Evolutionary conservation across 2,888 invertebrate species (phyloP), one percentile per base, ranked within the genome.

Genomic region (Trissoscelio sp.): DNA sequence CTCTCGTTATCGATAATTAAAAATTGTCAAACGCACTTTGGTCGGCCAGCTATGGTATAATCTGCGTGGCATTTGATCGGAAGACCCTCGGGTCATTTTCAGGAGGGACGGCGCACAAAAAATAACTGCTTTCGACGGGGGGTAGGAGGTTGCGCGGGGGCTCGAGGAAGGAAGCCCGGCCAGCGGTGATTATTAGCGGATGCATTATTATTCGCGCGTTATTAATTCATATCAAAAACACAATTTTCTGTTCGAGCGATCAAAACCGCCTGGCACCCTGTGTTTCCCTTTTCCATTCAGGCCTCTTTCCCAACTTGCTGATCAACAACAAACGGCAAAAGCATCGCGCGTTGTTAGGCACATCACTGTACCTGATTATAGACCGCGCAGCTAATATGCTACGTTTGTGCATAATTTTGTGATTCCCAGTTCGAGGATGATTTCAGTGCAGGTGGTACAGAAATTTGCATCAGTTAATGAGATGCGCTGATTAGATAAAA

Each of bases 231-330:
- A 88, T 88, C 85, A 87, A 88, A 89, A 90, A 89, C 87, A 88
- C 87, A 90, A 91, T 91, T 91, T 91, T 91, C 90, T 88, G 88
- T 88, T 83, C 85, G 88, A 89, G 83, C 87, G 90, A 91, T 91
- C 91, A 91, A 91, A 91, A 88, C 88, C 79, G 72, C 66, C 42
- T 37, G 46, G 51, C 20, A 44, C 69, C 34, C 72, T 53, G 22
- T 58, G 69, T 46, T 69, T 48, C 70, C 67, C 62, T 69, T 77
- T 69, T 55, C 53, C 67, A 37, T 31, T 55, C 7, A 9, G 44
- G 44, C 1, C 37, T 22, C 53, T 44, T 58, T 55, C 44, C 74
- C 5, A 46, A 73, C 44, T 72, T 60, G 55, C 62, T 48, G 62
- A 73, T 62, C 62, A 66, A 46, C 55, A 66, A 48, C 73, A 46